Percentiles rank a stretch among this genome's conserved stretches.
phyloP scores from a whole-genome alignment of 2,113 vertebrate genomes.

The Rhadina sibilatrix region DNA sequence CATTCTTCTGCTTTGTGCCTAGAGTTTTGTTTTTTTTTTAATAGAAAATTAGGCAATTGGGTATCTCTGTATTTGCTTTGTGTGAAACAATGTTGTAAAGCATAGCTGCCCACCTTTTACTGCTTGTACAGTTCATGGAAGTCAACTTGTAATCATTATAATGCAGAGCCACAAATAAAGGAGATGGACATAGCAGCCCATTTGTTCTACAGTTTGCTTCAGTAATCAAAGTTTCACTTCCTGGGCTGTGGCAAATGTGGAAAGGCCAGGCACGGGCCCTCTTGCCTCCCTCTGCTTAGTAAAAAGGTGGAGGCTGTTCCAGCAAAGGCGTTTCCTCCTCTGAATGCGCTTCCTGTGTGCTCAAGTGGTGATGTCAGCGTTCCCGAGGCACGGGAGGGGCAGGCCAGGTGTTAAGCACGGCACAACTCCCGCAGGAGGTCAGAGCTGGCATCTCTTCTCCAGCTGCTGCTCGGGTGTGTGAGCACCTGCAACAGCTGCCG shows the following conservation, averaged over 20 bases:
- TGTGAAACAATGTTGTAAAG: constrained; percentile 77
- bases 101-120: constrained; percentile 69
- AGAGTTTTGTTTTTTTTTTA: constrained; percentile 76
- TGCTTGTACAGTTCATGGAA: constrained; percentile 76
- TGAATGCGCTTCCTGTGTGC: fast-evolving
- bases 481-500: not conserved
- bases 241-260: not conserved
- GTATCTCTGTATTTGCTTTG: constrained; percentile 72
- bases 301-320: fast-evolving
- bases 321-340: fast-evolving
- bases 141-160: constrained; percentile 72
- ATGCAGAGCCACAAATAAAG: constrained; percentile 75
- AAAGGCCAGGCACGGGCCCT: not conserved
- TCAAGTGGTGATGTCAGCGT: fast-evolving
- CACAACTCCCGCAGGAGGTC: not conserved
- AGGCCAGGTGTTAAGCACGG: not conserved
- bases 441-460: not conserved
- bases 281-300: not conserved
- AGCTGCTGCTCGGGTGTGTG: not conserved
- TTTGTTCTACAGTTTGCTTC: constrained; percentile 44
- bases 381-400: fast-evolving
- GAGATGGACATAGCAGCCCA: constrained; percentile 53
- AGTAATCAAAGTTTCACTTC: not conserved
- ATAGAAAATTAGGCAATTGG: constrained; percentile 70
- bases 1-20: constrained; percentile 74